Evolutionary conservation across 53 echinoderm and acorn worm genomes (phyloP).

Genomic region (Mesocentrotus franciscanus): DNA sequence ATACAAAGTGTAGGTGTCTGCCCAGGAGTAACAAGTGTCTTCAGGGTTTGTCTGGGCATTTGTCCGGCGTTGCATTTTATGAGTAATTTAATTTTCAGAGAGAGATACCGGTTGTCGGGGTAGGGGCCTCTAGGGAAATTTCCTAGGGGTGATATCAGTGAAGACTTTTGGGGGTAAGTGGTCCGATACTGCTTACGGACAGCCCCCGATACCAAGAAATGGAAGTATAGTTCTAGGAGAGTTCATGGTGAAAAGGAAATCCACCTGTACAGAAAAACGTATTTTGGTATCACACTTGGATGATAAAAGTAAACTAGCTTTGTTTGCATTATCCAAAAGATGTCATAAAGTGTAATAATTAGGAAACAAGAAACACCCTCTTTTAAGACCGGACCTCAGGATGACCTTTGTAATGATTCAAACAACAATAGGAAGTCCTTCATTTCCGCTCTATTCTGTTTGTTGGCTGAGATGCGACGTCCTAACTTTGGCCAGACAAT

Average conservation of each 20-base stretch:
- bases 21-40: background rate
- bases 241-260: background rate
- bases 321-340: background rate
- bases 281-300: background rate
- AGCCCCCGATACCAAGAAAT: background rate
- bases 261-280: background rate
- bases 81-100: background rate
- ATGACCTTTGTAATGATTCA: background rate
- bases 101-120: background rate
- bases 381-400: background rate
- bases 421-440: conserved; percentile 45
- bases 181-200: background rate
- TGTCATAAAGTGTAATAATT: background rate
- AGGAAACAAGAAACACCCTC: background rate
- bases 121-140: background rate
- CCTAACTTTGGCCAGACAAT: background rate
- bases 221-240: too few species aligned
- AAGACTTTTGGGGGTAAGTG: background rate
- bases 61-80: background rate
- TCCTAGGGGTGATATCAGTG: background rate
- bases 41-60: background rate
- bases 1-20: background rate
- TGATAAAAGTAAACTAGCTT: background rate
- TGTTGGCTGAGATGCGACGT: background rate
- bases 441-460: conserved; percentile 5